Percentiles rank a stretch among this genome's conserved stretches.
These are phyloP conservation scores for Phymorhynchus buccinoides DNA, from an alignment of 1,140 invertebrate species.

Conservation along the genomic window DNA sequence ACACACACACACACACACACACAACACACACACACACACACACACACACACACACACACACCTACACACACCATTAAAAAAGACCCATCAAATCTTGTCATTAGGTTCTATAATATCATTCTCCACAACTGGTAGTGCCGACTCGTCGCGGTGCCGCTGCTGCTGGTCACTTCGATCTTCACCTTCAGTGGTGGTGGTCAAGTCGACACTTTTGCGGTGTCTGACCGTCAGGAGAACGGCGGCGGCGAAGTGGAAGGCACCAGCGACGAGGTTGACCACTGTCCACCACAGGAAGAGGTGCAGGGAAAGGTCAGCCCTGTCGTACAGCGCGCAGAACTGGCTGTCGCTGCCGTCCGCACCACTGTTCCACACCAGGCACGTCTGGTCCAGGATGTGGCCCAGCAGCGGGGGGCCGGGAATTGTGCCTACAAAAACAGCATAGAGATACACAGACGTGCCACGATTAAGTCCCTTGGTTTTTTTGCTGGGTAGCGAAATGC, in stretches of 20 bases:
- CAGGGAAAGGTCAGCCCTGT: constrained; percentile 61
- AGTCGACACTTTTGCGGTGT: not conserved
- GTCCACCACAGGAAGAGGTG: constrained; percentile 50
- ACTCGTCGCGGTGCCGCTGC: no score
- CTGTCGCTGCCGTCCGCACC: constrained; percentile 53
- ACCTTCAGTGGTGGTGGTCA: no score
- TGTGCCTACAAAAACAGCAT: constrained; percentile 61
- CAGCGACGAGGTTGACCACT: constrained; percentile 44
- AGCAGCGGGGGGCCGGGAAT: constrained; percentile 72
- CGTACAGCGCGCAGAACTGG: constrained; percentile 70
- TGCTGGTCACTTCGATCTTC: no score
- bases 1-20: not conserved
- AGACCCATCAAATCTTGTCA: no score
- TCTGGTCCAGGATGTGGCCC: constrained; percentile 64
- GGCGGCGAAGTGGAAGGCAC: constrained; percentile 34
- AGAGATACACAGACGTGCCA: no score
- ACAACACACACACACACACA: not conserved
- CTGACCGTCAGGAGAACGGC: not conserved
- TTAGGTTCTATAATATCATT: no score
- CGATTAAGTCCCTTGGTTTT: no score
- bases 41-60: not conserved
- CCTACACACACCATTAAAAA: not conserved
- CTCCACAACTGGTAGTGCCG: no score
- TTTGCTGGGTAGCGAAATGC: no score
- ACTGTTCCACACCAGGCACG: constrained; percentile 69